Percentiles rank a stretch among this genome's conserved stretches.
phyloP scores from a whole-genome alignment of 2,797 vertebrate genomes.

The Petrocephalus schoutedeni region DNA sequence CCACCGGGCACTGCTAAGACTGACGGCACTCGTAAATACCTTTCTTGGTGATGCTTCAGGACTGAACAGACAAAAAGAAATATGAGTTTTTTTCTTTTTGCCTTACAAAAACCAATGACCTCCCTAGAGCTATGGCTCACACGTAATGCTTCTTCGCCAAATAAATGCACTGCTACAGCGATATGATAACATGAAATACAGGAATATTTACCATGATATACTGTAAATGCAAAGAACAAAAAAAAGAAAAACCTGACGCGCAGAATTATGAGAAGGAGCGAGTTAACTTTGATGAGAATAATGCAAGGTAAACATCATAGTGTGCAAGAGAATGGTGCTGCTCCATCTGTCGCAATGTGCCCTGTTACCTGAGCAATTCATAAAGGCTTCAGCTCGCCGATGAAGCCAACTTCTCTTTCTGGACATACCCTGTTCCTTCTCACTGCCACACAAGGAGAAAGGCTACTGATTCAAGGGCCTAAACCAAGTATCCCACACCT shows the following conservation, averaged over 20 bases:
- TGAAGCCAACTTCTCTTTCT: constrained; percentile 34
- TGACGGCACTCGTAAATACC: constrained; percentile 54
- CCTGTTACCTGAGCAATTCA: constrained; percentile 35
- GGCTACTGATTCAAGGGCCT: neutral
- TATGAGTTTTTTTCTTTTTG: neutral
- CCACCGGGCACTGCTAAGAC: constrained; percentile 5
- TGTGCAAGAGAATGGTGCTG: constrained; percentile 52
- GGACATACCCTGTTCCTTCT: neutral
- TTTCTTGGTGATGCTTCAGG: constrained; percentile 25
- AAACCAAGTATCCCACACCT: neutral
- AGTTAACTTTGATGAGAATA: constrained; percentile 62
- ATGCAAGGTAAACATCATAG: constrained; percentile 69
- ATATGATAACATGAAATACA: constrained; percentile 25
- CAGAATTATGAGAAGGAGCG: constrained; percentile 64
- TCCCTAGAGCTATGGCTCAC: neutral
- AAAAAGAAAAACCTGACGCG: constrained; percentile 60
- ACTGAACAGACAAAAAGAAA: neutral
- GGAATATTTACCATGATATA: constrained; percentile 58
- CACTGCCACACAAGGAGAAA: neutral
- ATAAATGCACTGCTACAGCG: neutral
- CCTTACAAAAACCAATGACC: neutral
- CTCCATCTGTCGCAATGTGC: constrained; percentile 26
- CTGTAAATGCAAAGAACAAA: constrained; percentile 62
- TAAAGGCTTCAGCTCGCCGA: constrained; percentile 6
- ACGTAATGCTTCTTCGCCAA: neutral